A percentile compares a stretch with the other conserved stretches of the same genome.
Conservation (phyloP, 2,797 vertebrate genomes). For the Tokudaia tokunoshimensis region DNA sequence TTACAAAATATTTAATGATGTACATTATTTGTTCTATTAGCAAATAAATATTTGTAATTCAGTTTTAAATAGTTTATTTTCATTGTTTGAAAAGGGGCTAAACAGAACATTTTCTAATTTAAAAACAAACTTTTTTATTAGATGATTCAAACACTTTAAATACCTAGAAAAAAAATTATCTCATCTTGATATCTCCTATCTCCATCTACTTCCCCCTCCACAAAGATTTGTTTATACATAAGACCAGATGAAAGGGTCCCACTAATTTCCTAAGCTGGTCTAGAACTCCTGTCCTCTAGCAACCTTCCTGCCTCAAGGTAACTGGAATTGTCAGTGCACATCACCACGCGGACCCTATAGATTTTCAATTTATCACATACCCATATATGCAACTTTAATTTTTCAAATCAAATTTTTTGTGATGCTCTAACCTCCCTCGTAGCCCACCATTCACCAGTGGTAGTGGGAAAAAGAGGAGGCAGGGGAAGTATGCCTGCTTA, state of each 20-base stretch:
- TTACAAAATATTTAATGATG: slow-evolving; percentile 15
- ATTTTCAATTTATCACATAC: slow-evolving; percentile 1
- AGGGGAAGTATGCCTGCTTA: too few species aligned
- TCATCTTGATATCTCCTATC: not conserved
- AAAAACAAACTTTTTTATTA: not conserved
- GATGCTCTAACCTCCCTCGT: too few species aligned
- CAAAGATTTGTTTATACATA: not conserved
- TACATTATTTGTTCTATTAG: not conserved
- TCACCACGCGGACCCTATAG: not conserved
- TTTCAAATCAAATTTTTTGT: too few species aligned
- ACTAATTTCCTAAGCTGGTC: not conserved
- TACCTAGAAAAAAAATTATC: not conserved
- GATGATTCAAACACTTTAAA: slow-evolving; percentile 28
- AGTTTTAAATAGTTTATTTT: slow-evolving; percentile 44
- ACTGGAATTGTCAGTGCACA: not conserved
- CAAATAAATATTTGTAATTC: slow-evolving; percentile 8
- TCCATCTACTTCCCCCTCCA: not conserved
- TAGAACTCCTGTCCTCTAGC: not conserved
- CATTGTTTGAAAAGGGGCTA: not conserved
- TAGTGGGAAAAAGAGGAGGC: too few species aligned
- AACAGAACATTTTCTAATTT: slow-evolving; percentile 48
- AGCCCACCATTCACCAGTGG: too few species aligned
- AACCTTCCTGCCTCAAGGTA: not conserved
- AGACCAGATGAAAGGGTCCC: not conserved
- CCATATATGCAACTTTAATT: not conserved